Conservation (phyloP, 2,113 vertebrate genomes). For the Crotalus horridus region DNA sequence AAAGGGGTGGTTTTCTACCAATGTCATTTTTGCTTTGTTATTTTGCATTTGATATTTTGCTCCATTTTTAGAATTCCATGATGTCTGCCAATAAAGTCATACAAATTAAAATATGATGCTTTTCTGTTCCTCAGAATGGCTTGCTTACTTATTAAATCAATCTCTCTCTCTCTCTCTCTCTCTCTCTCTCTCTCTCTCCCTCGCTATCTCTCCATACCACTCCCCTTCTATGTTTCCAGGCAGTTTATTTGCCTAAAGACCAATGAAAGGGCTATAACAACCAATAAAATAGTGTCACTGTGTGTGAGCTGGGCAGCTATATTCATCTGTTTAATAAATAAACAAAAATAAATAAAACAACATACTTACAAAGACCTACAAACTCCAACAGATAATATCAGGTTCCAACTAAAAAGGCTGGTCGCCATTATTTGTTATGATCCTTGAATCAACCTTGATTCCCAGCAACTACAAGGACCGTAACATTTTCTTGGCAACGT, state of each 20-base stretch:
- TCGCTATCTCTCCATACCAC: neutral
- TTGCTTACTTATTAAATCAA: neutral
- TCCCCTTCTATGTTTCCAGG: neutral
- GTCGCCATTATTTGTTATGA: neutral
- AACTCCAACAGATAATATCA: neutral
- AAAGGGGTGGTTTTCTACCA: neutral
- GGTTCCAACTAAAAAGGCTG: neutral
- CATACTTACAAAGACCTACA: neutral
- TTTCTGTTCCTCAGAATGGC: neutral
- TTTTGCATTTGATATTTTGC: neutral
- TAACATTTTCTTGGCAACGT: neutral
- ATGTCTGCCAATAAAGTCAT: neutral
- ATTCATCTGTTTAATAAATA: neutral
- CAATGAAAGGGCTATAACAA: neutral
- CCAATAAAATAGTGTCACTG: neutral
- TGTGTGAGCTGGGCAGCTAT: neutral
- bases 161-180: too few relatives aligned
- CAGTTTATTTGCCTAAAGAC: neutral
- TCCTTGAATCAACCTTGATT: neutral
- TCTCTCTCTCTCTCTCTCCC: accelerated
- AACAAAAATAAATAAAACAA: neutral
- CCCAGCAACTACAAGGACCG: neutral
- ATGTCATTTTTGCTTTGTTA: neutral
- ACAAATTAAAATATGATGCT: neutral
- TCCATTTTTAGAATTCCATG: neutral